Evolutionary conservation across 2,113 vertebrate species (phyloP), one percentile per base, ranked within the genome.

Genomic region (Circaetus gallicus): DNA sequence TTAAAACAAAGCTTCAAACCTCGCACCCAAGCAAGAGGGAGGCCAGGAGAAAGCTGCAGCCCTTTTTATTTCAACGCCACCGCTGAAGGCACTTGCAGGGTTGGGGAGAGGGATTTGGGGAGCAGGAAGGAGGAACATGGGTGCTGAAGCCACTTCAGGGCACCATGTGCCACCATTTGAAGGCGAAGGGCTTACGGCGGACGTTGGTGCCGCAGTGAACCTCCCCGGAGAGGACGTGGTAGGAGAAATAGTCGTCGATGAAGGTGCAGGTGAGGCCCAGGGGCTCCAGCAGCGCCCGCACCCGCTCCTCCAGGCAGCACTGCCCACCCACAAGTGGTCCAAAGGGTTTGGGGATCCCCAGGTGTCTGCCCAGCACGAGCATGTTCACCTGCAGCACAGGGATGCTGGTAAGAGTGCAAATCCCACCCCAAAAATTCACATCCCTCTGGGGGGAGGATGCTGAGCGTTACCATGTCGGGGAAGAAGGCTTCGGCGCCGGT

Each of bases 171-270:
- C 99, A 99, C 99, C 99, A 99, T 95, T 98, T 99, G 94, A 98
- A 98, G 86, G 97, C 2, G 20, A 99, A 99, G 2, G 98, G 97
- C 55, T 98, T 73, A 18, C 99, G 96, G 25, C 96, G 98, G 40
- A 99, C 98, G 1, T 99, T 99, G 97, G 99, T 99, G 69, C 99
- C 99, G 0, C 99, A 99, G 90, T 99, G 99, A 56, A 99, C 98
- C 47, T 99, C 99, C 0, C 99, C 99, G 0, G 94, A 26, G 2
- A 29, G 13, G 7, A 97, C 2, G 94, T 99, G 99, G 97, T 99
- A 99, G n/a, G 98, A 8, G 16, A 86, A 29, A 28, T 97, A 99
- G 96, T 99, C 98, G 1, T 99, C 91, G 4, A 99, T 98, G 98
- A 99, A 99, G 25, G 90, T 98, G 96, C 99, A 99, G 49, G 17